Conservation (phyloP, 2,888 invertebrate species). For the Pachliopta kotzebuea region DNA sequence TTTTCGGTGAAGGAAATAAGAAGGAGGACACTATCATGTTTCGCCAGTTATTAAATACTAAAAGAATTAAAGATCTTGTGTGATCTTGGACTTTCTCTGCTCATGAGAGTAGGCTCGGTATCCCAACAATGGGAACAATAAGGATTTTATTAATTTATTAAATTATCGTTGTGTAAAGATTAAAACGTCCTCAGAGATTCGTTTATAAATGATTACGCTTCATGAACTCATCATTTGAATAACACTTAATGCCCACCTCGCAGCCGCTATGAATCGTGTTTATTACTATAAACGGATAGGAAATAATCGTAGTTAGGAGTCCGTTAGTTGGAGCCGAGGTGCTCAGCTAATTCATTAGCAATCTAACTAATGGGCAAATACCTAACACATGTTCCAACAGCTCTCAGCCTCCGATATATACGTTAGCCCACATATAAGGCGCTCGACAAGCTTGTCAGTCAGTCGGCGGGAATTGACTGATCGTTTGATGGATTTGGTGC, state of each 20-base stretch:
- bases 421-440: constrained; percentile 21
- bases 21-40: no score
- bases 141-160: no score
- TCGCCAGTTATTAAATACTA: no score
- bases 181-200: no score
- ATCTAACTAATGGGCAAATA: constrained; percentile 30
- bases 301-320: constrained; percentile 24
- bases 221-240: background rate
- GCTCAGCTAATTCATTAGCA: constrained; percentile 29
- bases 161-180: no score
- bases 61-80: no score
- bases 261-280: constrained; percentile 11
- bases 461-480: constrained; percentile 12
- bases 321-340: constrained; percentile 15
- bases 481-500: constrained; percentile 25
- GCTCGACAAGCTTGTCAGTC: constrained; percentile 8
- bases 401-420: constrained; percentile 20
- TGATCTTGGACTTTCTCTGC: no score
- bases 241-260: constrained; percentile 1
- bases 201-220: background rate
- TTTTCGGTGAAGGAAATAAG: no score
- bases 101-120: no score
- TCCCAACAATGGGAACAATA: no score
- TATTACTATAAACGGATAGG: constrained; percentile 26
- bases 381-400: constrained; percentile 27